phyloP scores from a whole-genome alignment of 2,888 invertebrate species.

The Liodrosophila aerea region DNA sequence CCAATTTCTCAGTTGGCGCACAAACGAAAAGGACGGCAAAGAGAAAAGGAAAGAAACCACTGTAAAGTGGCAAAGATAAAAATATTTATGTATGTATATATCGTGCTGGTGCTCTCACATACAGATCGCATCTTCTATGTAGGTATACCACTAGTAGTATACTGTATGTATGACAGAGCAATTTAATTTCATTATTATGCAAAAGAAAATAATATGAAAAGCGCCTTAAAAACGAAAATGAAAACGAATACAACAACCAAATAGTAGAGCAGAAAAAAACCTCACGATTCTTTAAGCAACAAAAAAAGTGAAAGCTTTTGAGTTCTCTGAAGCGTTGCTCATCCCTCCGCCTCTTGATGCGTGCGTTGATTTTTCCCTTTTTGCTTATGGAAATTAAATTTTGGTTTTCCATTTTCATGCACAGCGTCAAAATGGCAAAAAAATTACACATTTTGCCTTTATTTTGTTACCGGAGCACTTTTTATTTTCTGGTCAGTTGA shows the following conservation, averaged over 20 bases:
- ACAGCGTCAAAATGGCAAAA: slow-evolving; percentile 14
- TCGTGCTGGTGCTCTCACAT: too few species aligned
- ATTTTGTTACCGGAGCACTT: slow-evolving; percentile 21
- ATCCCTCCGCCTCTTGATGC: slow-evolving; percentile 21
- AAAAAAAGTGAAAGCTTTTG: slow-evolving; percentile 62
- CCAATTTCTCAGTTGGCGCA: slow-evolving; percentile 26
- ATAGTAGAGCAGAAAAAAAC: slow-evolving; percentile 1
- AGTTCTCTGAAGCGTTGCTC: slow-evolving; percentile 25
- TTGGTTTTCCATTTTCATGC: slow-evolving; percentile 42
- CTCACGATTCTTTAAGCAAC: slow-evolving; percentile 36
- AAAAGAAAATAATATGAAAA: slow-evolving; percentile 41
- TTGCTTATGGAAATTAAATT: slow-evolving; percentile 57
- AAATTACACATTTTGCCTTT: neutral
- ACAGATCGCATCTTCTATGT: slow-evolving; percentile 22
- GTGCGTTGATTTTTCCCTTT: slow-evolving; percentile 39
- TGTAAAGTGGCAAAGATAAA: slow-evolving; percentile 37
- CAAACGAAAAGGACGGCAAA: slow-evolving; percentile 9
- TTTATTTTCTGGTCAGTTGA: slow-evolving; percentile 28
- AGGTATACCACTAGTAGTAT: neutral
- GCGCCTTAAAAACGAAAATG: slow-evolving; percentile 15
- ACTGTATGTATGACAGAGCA: slow-evolving; percentile 28
- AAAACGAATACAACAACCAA: slow-evolving; percentile 15
- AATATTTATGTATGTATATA: too few species aligned
- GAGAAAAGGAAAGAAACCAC: slow-evolving; percentile 3
- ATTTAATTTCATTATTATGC: slow-evolving; percentile 70